A percentile compares a stretch with the other conserved stretches of the same genome.
Evolutionary conservation across 1,140 invertebrate species (phyloP).

Genomic region (Pogonus chalceus): DNA sequence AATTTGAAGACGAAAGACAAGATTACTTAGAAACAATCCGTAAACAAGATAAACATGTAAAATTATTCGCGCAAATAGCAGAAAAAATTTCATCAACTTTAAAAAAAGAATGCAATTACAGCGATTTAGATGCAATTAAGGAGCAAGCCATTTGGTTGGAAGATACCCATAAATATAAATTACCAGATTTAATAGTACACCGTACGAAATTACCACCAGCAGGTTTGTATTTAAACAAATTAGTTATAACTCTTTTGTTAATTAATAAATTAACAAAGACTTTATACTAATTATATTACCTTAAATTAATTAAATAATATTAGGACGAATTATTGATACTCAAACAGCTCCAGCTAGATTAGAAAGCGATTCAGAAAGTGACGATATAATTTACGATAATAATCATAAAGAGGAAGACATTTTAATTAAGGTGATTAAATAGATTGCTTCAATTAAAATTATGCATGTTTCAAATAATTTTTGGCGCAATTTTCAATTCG

Average conservation of each 20-base stretch:
- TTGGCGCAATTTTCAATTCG: too few relatives aligned
- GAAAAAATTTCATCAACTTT: slow-evolving; percentile 62
- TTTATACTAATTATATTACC: neutral
- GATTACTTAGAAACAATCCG: slow-evolving; percentile 81
- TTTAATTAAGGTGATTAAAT: slow-evolving; percentile 15
- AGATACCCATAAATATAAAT: slow-evolving; percentile 58
- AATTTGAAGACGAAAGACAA: slow-evolving; percentile 74
- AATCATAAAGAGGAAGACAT: slow-evolving; percentile 14
- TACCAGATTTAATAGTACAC: slow-evolving; percentile 56
- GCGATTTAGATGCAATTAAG: slow-evolving; percentile 56
- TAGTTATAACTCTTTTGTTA: neutral
- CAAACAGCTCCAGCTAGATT: slow-evolving; percentile 39
- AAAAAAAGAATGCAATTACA: slow-evolving; percentile 65
- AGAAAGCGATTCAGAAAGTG: slow-evolving; percentile 24
- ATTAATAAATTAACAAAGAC: neutral
- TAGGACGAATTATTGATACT: slow-evolving; percentile 30
- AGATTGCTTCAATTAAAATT: too few relatives aligned
- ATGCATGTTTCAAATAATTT: too few relatives aligned
- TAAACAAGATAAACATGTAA: slow-evolving; percentile 60
- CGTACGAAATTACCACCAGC: slow-evolving; percentile 58
- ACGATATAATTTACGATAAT: neutral
- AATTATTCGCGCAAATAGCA: slow-evolving; percentile 58
- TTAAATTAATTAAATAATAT: neutral
- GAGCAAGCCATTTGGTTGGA: slow-evolving; percentile 67
- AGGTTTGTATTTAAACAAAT: slow-evolving; percentile 36